phyloP scores from a whole-genome alignment of 2,888 invertebrate genomes.

The Heliconius charithonia region DNA sequence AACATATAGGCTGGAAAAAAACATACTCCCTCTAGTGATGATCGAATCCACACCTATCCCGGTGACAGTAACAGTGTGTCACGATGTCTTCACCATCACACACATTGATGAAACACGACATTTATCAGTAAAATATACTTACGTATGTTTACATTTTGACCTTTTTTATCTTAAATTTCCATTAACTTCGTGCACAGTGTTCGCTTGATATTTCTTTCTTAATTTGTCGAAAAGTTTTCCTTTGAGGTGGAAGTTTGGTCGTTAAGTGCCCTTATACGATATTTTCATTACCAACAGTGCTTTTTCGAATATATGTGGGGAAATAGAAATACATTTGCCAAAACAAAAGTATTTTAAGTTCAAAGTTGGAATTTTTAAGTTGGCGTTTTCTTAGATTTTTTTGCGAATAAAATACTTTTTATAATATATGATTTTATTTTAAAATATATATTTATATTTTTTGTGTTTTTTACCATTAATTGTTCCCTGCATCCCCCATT shows the following conservation, averaged over 20 bases:
- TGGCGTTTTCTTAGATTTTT: not conserved
- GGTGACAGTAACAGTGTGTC: too few species aligned
- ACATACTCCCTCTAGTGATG: too few species aligned
- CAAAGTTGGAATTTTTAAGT: slow-evolving; percentile 9
- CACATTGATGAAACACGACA: not conserved
- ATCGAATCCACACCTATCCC: too few species aligned
- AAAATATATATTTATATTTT: too few species aligned
- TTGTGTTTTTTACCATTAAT: not conserved
- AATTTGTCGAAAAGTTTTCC: slow-evolving; percentile 71
- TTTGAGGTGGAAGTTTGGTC: slow-evolving; percentile 62
- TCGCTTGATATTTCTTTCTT: slow-evolving; percentile 59
- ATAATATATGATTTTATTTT: too few species aligned
- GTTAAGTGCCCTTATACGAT: slow-evolving; percentile 65
- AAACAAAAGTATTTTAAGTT: slow-evolving; percentile 13
- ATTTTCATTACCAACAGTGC: slow-evolving; percentile 57
- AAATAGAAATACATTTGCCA: slow-evolving; percentile 23
- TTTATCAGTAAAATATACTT: not conserved
- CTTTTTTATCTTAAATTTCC: slow-evolving; percentile 54
- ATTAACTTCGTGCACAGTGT: slow-evolving; percentile 48
- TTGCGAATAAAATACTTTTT: not conserved
- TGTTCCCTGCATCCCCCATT: too few species aligned
- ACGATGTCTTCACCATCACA: not conserved
- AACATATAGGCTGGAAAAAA: too few species aligned
- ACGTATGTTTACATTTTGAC: slow-evolving; percentile 30
- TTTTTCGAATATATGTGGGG: slow-evolving; percentile 5